Base-by-base conservation (phyloP, 2,888 invertebrate genomes). In the Drosophila formosana region DNA sequence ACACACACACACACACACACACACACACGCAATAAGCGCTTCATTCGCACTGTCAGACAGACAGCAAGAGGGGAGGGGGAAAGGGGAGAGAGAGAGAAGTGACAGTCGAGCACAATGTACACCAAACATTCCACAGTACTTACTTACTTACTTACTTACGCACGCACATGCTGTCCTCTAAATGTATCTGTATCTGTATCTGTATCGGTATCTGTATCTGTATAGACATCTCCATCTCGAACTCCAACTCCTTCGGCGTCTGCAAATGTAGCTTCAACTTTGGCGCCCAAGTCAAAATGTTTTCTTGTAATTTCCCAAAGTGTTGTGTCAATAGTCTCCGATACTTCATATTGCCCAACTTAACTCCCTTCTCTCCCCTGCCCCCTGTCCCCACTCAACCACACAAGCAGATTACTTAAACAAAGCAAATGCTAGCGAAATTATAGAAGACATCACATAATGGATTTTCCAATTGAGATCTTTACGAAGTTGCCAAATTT, bases 231-330 rank as follows among this genome's bases (percentile, higher is more conserved):
- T 55, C 53, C 25, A n/a, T n/a, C 11, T 37, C 3, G 9, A 3
- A 1, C 9, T 52, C 30, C 46, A 34, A 34, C 37, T 58, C 23
- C 26, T 46, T 49, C 9, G 47, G 25, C 47, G 30, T 41, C 30
- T 58, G 37, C 37, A 37, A 37, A 11, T 64, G 52, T 46, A 32
- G 28, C 57, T 55, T 77, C 68, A 65, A 70, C 73, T 67, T 66
- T 56, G 58, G 51, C 61, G 56, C 68, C 58, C 66, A 50, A 70
- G 76, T 82, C 80, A 74, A 80, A 84, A 89, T 81, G 73, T 72
- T 83, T 72, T 86, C 82, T 85, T 85, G 80, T 83, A 90, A 90
- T 90, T 84, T 85, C 68, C 76, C 81, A 78, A 86, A 90, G 90
- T 89, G 89, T 88, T 88, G 85, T 82, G 86, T 82, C 88, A 88